Base-by-base conservation (phyloP, 53 echinoderm and acorn worm genomes). In the Crossaster papposus region DNA sequence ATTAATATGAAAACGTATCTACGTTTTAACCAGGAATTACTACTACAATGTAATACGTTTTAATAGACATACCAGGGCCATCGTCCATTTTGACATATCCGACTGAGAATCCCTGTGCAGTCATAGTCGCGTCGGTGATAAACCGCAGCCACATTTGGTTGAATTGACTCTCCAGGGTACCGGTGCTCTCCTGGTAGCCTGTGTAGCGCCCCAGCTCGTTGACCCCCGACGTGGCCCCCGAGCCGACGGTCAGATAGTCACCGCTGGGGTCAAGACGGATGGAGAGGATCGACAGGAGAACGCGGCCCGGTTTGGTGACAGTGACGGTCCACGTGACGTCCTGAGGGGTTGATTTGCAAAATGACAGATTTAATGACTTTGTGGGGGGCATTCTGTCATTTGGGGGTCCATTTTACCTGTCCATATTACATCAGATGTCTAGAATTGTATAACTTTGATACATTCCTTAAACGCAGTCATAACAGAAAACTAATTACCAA, bases 91-190 rank as follows among this genome's bases (percentile, higher is more conserved):
- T 37, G 13, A 68, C 33, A 24, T 74, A 74, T 89, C 78, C 79
- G 12, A 92, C 77, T 11, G 23, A 54, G 83, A 96, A 96, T 33
- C 96, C 96, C 20, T 34, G 29, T 51, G 90, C 86, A 10, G 79
- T 83, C n/a, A 88, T 77, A 2, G 85, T 82, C 73, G 85, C 88
- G 86, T 96, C 96, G 7, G 93, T 87, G 44, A 83, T 91, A 77
- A 96, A 90, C 18, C 92, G 70, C n/a, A 96, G 80, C 94, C 94
- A 96, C 89, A 94, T 83, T 51, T 83, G 65, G 38, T 91, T 93
- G 17, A 83, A 79, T 9, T 77, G 63, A 23, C 92, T 90, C 70
- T 79, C 81, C 26, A 93, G 76, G 7, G 68, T 23, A 0, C 72
- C 89, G 18, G 17, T 51, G 30, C 70, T 14, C 31, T 83, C 44